phyloP scores from a whole-genome alignment of 2,113 vertebrate species.

The Nerophis lumbriciformis region DNA sequence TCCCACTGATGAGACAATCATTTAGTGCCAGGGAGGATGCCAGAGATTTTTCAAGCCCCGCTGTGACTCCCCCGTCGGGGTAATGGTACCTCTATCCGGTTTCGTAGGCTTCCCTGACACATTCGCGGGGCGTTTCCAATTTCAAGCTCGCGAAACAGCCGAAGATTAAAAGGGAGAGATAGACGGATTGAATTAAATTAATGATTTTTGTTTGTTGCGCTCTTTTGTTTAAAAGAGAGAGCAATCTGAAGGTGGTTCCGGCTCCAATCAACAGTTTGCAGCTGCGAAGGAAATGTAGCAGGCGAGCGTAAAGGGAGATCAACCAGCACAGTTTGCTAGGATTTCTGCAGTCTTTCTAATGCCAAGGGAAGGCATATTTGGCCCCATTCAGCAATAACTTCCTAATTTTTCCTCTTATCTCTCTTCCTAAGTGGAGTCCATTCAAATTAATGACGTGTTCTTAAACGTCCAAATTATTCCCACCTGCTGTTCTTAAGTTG shows the following conservation, averaged over 20 bases:
- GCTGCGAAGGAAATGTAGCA: conserved; percentile 50
- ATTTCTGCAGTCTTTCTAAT: too few species aligned
- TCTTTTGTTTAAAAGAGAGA: conserved; percentile 34
- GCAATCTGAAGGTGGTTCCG: conserved; percentile 38
- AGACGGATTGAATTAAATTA: conserved; percentile 51
- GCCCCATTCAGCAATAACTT: too few species aligned
- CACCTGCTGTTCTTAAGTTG: too few species aligned
- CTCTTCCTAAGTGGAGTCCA: too few species aligned
- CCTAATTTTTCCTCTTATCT: too few species aligned
- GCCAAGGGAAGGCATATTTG: too few species aligned
- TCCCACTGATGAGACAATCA: conserved; percentile 69
- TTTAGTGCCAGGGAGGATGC: conserved; percentile 45
- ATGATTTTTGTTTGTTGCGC: background rate
- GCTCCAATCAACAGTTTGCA: conserved; percentile 57
- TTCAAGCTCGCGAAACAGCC: conserved; percentile 53
- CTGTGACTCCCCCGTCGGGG: conserved; percentile 35
- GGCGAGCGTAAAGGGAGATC: conserved; percentile 26
- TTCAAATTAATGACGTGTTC: too few species aligned
- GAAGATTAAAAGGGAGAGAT: conserved; percentile 50
- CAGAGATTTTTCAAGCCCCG: conserved; percentile 49
- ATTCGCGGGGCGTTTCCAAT: conserved; percentile 58
- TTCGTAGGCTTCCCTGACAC: conserved; percentile 33
- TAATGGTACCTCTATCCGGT: conserved; percentile 46
- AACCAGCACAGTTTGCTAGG: conserved; percentile 29
- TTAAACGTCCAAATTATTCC: too few species aligned